A percentile compares a stretch with the other conserved stretches of the same genome.
phyloP scores from a whole-genome alignment of 1,140 invertebrate species.

The Micrasema longulum region DNA sequence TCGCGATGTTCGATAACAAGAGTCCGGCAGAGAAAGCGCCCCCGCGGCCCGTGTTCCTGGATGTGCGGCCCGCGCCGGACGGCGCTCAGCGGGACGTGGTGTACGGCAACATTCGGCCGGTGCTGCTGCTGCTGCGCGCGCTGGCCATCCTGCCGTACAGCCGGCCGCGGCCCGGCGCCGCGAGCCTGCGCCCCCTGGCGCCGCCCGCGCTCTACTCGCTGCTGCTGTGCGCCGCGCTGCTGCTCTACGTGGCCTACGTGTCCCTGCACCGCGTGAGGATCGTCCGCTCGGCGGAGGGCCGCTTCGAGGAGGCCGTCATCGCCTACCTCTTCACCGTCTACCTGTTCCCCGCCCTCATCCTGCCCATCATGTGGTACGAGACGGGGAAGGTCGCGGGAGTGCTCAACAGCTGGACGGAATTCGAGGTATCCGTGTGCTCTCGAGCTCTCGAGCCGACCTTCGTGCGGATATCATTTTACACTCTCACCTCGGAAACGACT shows the following conservation, averaged over 20 bases:
- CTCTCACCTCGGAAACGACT: too few species aligned
- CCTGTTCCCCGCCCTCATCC: slow-evolving; percentile 71
- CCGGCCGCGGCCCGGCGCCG: slow-evolving; percentile 61
- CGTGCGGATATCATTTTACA: too few species aligned
- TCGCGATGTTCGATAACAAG: too few species aligned
- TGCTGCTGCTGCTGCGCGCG: slow-evolving; percentile 68
- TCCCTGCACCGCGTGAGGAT: slow-evolving; percentile 72
- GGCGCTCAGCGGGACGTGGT: slow-evolving; percentile 63
- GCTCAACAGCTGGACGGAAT: slow-evolving; percentile 72
- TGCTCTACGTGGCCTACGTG: slow-evolving; percentile 70
- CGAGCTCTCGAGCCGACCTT: too few species aligned
- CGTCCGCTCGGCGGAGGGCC: slow-evolving; percentile 70
- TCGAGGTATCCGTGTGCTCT: slow-evolving; percentile 66
- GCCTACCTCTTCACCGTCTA: slow-evolving; percentile 77
- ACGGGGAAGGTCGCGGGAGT: slow-evolving; percentile 70
- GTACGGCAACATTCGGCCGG: slow-evolving; percentile 71
- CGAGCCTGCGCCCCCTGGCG: slow-evolving; percentile 64
- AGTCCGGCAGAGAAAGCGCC: background rate
- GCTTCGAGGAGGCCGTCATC: slow-evolving; percentile 77
- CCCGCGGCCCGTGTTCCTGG: slow-evolving; percentile 45
- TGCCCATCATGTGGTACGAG: slow-evolving; percentile 74
- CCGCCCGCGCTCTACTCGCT: slow-evolving; percentile 70
- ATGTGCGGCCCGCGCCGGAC: slow-evolving; percentile 41
- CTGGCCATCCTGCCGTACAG: slow-evolving; percentile 73
- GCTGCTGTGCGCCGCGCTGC: slow-evolving; percentile 64